Conservation (phyloP, 1,140 invertebrate species). For the Drosophila nasuta region DNA sequence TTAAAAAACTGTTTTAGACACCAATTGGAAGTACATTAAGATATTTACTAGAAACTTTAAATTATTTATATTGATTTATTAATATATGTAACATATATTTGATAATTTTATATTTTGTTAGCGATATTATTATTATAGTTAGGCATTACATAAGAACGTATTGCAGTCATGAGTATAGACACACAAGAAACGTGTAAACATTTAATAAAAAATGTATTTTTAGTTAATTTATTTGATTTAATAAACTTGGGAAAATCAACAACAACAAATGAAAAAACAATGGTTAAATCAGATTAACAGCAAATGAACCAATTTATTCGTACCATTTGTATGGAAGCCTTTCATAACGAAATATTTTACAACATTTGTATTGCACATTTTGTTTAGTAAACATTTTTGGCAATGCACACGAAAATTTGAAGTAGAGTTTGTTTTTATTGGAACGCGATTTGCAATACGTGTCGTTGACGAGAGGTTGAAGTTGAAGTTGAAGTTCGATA, state of each 20-base stretch:
- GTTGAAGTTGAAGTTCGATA: constrained; percentile 70
- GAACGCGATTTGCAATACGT: constrained; percentile 35
- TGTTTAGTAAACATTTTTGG: constrained; percentile 12
- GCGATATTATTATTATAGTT: constrained; percentile 17
- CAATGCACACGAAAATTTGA: constrained; percentile 65
- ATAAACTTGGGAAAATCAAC: constrained; percentile 27
- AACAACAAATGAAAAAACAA: constrained; percentile 50
- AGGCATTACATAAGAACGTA: constrained; percentile 47
- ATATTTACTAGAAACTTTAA: constrained; percentile 41
- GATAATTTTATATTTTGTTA: constrained; percentile 5
- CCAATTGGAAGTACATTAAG: constrained; percentile 49
- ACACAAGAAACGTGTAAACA: constrained; percentile 67
- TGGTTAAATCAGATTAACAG: constrained; percentile 58
- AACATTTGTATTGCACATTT: constrained; percentile 34
- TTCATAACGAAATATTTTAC: constrained; percentile 59
- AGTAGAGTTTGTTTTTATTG: constrained; percentile 57
- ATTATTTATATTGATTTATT: constrained; percentile 42
- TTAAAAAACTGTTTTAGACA: constrained; percentile 38
- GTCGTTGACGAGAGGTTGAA: constrained; percentile 72
- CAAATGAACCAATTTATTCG: constrained; percentile 79
- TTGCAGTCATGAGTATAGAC: constrained; percentile 51
- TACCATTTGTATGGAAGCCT: constrained; percentile 84
- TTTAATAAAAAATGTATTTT: constrained; percentile 45
- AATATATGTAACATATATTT: neutral
- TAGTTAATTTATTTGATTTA: constrained; percentile 36